Base-by-base conservation (phyloP, 2,888 invertebrate species). In the Agrilus mali region DNA sequence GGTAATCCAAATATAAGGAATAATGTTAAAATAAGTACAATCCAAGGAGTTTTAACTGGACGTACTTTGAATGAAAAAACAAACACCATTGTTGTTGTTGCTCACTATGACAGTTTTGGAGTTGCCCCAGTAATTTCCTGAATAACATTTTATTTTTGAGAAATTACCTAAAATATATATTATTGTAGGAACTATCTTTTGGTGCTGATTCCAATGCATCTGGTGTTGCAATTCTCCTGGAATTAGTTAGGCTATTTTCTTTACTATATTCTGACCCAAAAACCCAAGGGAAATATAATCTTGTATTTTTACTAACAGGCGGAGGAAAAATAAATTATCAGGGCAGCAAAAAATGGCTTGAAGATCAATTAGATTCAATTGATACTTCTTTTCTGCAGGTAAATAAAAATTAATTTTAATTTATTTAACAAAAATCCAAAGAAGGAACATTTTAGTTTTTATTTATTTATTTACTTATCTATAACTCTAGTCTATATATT, bases 171-270 rank as follows among this genome's bases (percentile, higher is more conserved):
- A 41, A 46, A 38, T 49, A 47, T 42, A 43, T 43, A 20, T 44
- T 44, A 45, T 53, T 63, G 58, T 56, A 93, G 92, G 87, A 87
- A 50, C 69, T 96, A 42, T 79, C 94, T 0, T 75, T 74, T 54
- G 96, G 96, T 42, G 84, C 86, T 0, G 96, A 98, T 62, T 88
- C 92, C 0, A 94, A 94, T 70, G 94, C 84, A 1, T 90, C 90
- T 32, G 94, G 94, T 33, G 83, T 90, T 0, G 84, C 87, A 1
- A 82, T 89, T 38, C 66, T 97, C 4, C 66, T 98, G 44, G 92
- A 95, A 64, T 67, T 97, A 40, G 84, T 87, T 0, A 74, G 96
- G 51, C 66, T 94, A 40, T 87, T 96, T 69, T 89, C 94, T 33
- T 80, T 85, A 46, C 72, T 96, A 41, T 92, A 93, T 66, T 77